Base-by-base conservation (phyloP, 2,888 invertebrate species). In the Oxytorus armatus region DNA sequence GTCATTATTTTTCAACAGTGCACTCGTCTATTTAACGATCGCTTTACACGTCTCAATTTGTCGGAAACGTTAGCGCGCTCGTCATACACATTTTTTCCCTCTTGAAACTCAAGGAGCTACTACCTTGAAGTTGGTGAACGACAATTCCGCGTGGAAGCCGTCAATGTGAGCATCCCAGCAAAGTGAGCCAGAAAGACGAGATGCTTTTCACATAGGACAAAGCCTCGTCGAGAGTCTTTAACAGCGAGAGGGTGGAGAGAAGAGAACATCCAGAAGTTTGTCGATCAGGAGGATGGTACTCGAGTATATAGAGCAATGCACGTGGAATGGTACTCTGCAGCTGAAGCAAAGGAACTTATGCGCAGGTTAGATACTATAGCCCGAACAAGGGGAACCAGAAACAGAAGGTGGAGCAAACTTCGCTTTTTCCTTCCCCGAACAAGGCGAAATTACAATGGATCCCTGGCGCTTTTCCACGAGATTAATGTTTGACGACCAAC, bases 211-310 rank as follows among this genome's bases (percentile, higher is more conserved):
- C 47, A 55, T 57, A 39, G 55, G 55, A 74, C 74, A 74, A 74
- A 74, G 57, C 74, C 18, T 57, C 74, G 57, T 65, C 39, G 74
- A 66, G 74, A 57, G 47, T 23, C 74, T 74, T 66, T 66, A 36
- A 47, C 66, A 61, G 39, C 55, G 25, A 3, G 55, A 63, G 42
- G 65, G 33, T 3, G 33, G 39, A 29, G 36, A 29, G 44, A 73
- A 59, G 49, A 33, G 55, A 57, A 36, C 33, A 36, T n/a, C 65
- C 53, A 61, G 77, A 61, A 77, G 66, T 63, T 73, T 68, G 61
- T 63, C 68, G 55, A 78, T n/a, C 33, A 66, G 65, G 55, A 77
- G 63, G 61, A n/a, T 55, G 63, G 53, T 47, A 49, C 53, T 53
- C 49, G 18, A 33, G 47, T 44, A 39, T 36, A 36, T 63, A 29